A percentile compares a stretch with the other conserved stretches of the same genome.
Evolutionary conservation across 2,888 invertebrate species (phyloP).

Genomic region (Tribolium freemani): DNA sequence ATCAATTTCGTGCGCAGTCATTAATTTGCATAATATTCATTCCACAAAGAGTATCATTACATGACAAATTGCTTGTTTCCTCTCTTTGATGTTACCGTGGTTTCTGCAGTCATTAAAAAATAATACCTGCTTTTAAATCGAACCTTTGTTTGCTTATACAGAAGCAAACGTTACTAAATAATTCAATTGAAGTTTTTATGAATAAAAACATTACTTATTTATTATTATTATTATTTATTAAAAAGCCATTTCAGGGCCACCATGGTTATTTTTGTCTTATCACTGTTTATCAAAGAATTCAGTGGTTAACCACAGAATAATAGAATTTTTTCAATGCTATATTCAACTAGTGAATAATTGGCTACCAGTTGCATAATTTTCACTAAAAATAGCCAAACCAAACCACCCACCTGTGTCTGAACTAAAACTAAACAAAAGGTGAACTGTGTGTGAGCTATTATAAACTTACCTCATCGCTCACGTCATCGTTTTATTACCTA

Average conservation of each 20-base stretch:
- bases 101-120: neutral
- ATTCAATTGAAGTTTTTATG: too few species aligned
- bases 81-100: neutral
- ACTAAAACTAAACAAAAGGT: slow-evolving; percentile 34
- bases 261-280: too few species aligned
- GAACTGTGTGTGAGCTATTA: slow-evolving; percentile 30
- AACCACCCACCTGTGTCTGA: slow-evolving; percentile 38
- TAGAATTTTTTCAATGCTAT: neutral
- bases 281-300: neutral
- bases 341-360: neutral
- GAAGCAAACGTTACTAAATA: neutral
- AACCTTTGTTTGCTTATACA: neutral
- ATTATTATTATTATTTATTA: too few species aligned
- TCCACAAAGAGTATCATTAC: neutral
- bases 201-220: too few species aligned
- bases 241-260: too few species aligned
- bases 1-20: neutral
- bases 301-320: neutral
- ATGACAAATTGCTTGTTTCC: neutral
- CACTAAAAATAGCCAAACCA: slow-evolving; percentile 25
- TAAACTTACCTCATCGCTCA: slow-evolving; percentile 44
- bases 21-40: neutral
- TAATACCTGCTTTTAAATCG: neutral
- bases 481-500: slow-evolving; percentile 47
- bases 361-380: slow-evolving; percentile 28